phyloP scores from a whole-genome alignment of 2,888 invertebrate species.

The Eupithecia inturbata region DNA sequence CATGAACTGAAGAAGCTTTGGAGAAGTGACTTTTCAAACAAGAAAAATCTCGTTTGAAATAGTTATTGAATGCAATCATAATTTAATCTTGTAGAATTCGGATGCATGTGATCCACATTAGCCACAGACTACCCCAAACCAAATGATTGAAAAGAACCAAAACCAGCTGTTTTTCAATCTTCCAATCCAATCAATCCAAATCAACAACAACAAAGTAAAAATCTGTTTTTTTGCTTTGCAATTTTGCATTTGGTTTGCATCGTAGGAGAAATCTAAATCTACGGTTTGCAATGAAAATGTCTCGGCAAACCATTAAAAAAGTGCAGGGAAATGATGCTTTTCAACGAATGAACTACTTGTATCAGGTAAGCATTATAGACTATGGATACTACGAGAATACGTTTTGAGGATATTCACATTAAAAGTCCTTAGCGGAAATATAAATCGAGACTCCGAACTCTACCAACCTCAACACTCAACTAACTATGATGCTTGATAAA shows the following conservation, averaged over 20 bases:
- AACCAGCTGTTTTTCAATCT: neutral
- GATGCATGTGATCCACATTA: neutral
- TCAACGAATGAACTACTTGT: slow-evolving; percentile 88
- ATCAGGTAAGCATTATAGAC: slow-evolving; percentile 83
- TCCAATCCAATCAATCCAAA: neutral
- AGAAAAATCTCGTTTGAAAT: neutral
- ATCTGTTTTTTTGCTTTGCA: neutral
- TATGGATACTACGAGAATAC: neutral
- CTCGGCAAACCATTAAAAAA: slow-evolving; percentile 68
- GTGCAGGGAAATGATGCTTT: slow-evolving; percentile 87
- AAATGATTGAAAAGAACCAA: neutral
- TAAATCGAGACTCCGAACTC: neutral
- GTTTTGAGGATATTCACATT: neutral
- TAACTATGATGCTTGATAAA: neutral
- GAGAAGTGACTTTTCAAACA: neutral
- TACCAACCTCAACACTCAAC: neutral
- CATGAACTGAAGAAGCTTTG: neutral
- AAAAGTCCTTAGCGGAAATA: neutral
- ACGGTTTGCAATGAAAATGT: slow-evolving; percentile 10
- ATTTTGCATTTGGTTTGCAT: neutral
- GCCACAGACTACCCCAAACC: neutral
- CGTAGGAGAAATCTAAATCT: neutral
- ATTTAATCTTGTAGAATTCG: neutral
- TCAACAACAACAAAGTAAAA: neutral
- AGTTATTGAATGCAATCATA: neutral